Percentiles rank a stretch among this genome's conserved stretches.
Conservation (phyloP, 2,888 invertebrate genomes). For the Mythimna vitellina region DNA sequence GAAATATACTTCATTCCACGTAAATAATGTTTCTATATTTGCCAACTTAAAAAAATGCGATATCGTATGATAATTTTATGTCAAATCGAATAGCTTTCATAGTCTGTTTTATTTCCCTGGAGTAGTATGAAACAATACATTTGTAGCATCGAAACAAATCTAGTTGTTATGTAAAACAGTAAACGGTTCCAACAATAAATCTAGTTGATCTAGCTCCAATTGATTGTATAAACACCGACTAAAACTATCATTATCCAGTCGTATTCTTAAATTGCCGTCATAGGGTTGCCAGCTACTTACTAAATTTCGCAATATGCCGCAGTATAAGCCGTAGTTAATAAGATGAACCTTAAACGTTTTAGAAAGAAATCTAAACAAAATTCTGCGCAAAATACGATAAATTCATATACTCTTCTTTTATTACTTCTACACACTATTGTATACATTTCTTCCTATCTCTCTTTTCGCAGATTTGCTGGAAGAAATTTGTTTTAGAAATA, state of each 20-base stretch:
- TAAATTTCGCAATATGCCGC: too few relatives aligned
- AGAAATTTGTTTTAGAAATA: too few relatives aligned
- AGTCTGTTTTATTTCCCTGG: constrained; percentile 29
- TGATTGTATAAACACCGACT: constrained; percentile 59
- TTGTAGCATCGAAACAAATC: constrained; percentile 45
- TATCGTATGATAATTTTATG: constrained; percentile 8
- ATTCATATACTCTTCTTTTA: too few relatives aligned
- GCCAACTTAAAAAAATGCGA: neutral
- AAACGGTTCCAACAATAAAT: constrained; percentile 51
- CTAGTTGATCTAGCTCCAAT: constrained; percentile 56
- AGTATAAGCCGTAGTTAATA: neutral
- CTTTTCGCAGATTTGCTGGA: too few relatives aligned
- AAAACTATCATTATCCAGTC: constrained; percentile 59
- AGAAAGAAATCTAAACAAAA: constrained; percentile 5
- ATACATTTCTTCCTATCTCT: too few relatives aligned
- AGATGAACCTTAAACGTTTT: neutral
- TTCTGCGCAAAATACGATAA: neutral
- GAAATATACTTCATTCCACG: neutral
- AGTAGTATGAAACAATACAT: constrained; percentile 30
- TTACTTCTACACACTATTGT: too few relatives aligned
- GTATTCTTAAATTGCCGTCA: constrained; percentile 57
- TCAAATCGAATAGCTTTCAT: constrained; percentile 23
- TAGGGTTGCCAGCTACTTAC: constrained; percentile 53
- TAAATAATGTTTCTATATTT: neutral
- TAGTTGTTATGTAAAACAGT: constrained; percentile 52